phyloP scores from a whole-genome alignment of 2,888 invertebrate species.

The Andrena bicolor region DNA sequence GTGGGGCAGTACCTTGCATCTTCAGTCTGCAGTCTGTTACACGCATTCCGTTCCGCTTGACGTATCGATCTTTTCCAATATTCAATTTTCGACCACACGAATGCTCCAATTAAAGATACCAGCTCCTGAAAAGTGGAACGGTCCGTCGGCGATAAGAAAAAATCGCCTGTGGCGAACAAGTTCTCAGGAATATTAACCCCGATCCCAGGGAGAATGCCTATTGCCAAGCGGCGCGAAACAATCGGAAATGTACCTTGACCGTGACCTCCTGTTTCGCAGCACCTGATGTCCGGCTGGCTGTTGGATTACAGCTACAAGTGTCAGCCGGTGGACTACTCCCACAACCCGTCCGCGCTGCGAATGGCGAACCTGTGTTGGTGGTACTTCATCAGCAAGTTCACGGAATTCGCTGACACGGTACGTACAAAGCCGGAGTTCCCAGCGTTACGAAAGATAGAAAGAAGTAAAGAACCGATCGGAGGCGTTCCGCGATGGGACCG shows the following conservation, averaged over 20 bases:
- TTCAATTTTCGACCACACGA: no score
- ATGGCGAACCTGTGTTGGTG: constrained; percentile 95
- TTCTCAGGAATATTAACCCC: no score
- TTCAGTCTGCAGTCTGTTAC: no score
- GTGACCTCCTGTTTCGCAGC: constrained; percentile 87
- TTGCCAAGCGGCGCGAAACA: no score
- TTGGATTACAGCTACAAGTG: constrained; percentile 96
- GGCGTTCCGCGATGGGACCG: not conserved
- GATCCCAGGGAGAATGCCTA: no score
- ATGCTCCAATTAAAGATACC: no score
- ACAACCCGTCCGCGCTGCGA: constrained; percentile 88
- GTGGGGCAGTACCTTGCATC: no score
- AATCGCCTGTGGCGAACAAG: no score
- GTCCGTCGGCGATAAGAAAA: no score
- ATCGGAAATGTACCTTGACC: constrained; percentile 24
- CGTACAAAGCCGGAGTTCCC: constrained; percentile 58
- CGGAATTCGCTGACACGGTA: constrained; percentile 95
- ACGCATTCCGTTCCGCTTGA: no score
- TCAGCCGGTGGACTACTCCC: constrained; percentile 97
- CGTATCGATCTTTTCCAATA: no score
- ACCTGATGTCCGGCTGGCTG: constrained; percentile 96
- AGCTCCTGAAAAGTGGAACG: no score
- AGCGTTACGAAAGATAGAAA: not conserved
- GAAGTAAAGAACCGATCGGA: not conserved
- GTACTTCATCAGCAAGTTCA: constrained; percentile 95